Percentiles rank a stretch among this genome's conserved stretches.
Evolutionary conservation across 2,113 vertebrate genomes (phyloP).

Genomic region (Gopherus evgoodei): DNA sequence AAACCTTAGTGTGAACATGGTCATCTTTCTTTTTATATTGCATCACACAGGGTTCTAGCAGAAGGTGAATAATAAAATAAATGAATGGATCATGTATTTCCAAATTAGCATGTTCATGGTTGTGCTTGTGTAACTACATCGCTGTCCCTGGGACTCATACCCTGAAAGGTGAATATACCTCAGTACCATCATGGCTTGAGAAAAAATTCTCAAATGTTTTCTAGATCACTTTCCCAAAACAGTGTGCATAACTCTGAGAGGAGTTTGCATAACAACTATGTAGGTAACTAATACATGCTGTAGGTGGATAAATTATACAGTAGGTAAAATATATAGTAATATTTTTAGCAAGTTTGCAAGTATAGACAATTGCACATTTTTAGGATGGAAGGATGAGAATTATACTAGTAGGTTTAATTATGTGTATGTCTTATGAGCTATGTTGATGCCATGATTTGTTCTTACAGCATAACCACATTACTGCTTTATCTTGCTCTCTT

Average conservation of each 20-base stretch:
- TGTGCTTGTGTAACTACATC: not conserved
- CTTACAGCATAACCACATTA: not conserved
- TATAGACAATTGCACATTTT: not conserved
- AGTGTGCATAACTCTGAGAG: not conserved
- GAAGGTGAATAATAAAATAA: not conserved
- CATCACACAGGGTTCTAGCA: not conserved
- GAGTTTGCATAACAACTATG: not conserved
- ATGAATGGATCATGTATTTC: not conserved
- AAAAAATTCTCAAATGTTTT: not conserved
- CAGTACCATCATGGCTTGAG: fast-evolving
- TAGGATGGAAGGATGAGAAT: not conserved
- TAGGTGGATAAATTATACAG: not conserved
- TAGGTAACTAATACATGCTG: fast-evolving
- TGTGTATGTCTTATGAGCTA: not conserved
- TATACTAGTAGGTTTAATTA: not conserved
- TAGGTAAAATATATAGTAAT: not conserved
- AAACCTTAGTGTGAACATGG: no score
- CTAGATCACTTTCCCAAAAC: not conserved
- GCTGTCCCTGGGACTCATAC: not conserved
- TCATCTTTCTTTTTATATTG: not conserved
- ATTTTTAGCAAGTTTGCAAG: not conserved
- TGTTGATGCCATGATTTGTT: not conserved
- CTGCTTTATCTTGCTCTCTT: not conserved
- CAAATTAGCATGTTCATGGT: not conserved
- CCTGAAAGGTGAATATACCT: fast-evolving